Evolutionary conservation across 1,140 invertebrate species (phyloP).

Genomic region (Pollicipes pollicipes): DNA sequence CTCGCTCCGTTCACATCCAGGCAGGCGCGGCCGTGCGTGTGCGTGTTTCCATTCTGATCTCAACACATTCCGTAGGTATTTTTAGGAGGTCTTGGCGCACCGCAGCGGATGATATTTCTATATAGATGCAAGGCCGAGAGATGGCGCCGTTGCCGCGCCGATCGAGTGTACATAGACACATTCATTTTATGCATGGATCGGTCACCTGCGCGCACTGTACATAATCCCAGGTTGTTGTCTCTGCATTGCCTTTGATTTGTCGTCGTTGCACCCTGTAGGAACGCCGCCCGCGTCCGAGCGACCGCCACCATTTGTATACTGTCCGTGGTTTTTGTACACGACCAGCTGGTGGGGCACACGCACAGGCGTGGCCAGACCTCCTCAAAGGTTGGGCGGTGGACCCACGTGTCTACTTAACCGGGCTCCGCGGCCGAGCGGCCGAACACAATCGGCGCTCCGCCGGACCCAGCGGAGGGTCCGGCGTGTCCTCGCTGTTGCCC

Average conservation of each 20-base stretch:
- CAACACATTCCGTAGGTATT: constrained; percentile 1
- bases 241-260: neutral
- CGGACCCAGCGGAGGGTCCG: too few relatives aligned
- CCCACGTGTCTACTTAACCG: neutral
- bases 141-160: too few relatives aligned
- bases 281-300: too few relatives aligned
- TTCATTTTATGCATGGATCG: constrained; percentile 2
- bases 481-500: neutral
- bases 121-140: neutral
- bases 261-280: neutral
- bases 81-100: neutral
- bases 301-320: neutral
- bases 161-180: constrained; percentile 1
- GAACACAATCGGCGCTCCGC: too few relatives aligned
- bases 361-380: too few relatives aligned
- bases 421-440: neutral
- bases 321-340: constrained; percentile 1
- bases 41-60: constrained; percentile 1
- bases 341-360: too few relatives aligned
- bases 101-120: neutral
- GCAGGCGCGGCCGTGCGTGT: neutral
- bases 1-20: neutral
- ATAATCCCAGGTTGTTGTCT: neutral
- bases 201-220: neutral
- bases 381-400: too few relatives aligned